Evolutionary conservation across 2,888 invertebrate species (phyloP), one percentile per base, ranked within the genome.

Genomic region (Crioceris asparagi): DNA sequence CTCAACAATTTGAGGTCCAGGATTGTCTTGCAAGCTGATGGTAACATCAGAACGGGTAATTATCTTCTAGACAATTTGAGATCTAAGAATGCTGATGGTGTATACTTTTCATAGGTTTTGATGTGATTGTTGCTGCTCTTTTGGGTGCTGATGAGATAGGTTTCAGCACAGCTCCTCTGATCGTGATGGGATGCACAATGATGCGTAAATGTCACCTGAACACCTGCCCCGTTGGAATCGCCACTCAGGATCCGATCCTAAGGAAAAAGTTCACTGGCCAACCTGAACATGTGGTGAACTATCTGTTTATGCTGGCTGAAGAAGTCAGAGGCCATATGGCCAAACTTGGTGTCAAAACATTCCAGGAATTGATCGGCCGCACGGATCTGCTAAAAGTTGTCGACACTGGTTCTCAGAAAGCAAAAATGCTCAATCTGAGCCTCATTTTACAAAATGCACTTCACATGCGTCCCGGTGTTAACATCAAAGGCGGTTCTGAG

Each of bases 131-230:
- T 16, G 97, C 94, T 2, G 96, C 93, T 0, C 61, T 96, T 27
- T 70, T 98, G 25, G 98, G 98, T 16, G 98, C 98, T 6, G 98
- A 98, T 63, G 98, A 98, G 66, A 90, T 96, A 61, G 98, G 96
- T 15, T 92, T 98, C 69, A 94, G 94, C 61, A 98, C 98, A 1
- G 97, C 96, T 2, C 97, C 98, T 0, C 72, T 98, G 35, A 96
- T 98, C 56, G 93, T 88, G 2, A 79, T 98, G 66, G 98, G 98
- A 3, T 98, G 98, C 60, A 98, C 96, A 1, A 98, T 98, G 98
- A 98, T 98, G 98, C 75, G 98, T 39, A 98, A 98, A 64, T 98
- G 98, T 57, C 98, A 98, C 64, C 69, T 98, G 52, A 98, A 98
- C 67, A 98, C 97, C 5, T 98, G 98, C 50, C 98, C 98, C 0